Conservation (phyloP, 2,113 vertebrate species). For the Alligator mississippiensis region DNA sequence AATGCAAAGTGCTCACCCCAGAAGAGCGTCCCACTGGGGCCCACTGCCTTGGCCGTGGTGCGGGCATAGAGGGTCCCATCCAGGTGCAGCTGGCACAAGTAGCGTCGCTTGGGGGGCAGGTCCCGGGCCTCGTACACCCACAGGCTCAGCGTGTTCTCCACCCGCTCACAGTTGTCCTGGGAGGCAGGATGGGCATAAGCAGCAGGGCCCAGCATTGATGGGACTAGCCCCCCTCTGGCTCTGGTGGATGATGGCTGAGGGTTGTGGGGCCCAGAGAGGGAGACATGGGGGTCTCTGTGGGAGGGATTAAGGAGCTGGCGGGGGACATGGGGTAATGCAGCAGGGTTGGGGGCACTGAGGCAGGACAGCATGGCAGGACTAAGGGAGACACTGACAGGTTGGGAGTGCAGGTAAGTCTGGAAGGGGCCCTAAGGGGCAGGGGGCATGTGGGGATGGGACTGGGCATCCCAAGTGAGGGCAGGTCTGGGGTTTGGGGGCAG, state of each 20-base stretch:
- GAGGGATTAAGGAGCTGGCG: neutral
- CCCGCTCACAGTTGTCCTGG: slow-evolving; percentile 89
- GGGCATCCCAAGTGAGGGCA: neutral
- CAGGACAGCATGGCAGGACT: neutral
- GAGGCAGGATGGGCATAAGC: neutral
- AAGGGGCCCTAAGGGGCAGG: neutral
- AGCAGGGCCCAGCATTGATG: neutral
- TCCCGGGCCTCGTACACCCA: slow-evolving; percentile 95
- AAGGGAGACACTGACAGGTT: neutral
- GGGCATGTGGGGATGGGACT: neutral
- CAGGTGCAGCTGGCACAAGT: slow-evolving; percentile 89
- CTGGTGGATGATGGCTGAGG: neutral
- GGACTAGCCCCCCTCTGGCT: neutral
- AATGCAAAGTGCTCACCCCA: slow-evolving; percentile 91
- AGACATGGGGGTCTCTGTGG: neutral
- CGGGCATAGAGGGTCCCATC: slow-evolving; percentile 89
- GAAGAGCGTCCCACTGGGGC: slow-evolving; percentile 73
- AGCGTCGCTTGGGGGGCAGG: slow-evolving; percentile 82
- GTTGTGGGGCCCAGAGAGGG: rapidly evolving
- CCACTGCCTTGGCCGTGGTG: slow-evolving; percentile 80
- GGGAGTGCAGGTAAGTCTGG: no score
- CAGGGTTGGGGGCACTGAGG: no score
- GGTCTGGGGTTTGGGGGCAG: neutral
- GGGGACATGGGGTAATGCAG: neutral
- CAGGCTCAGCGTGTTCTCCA: slow-evolving; percentile 87